Percentiles rank a stretch among this genome's conserved stretches.
phyloP scores from a whole-genome alignment of 2,888 invertebrate species.

The Temnothorax ravouxi region DNA sequence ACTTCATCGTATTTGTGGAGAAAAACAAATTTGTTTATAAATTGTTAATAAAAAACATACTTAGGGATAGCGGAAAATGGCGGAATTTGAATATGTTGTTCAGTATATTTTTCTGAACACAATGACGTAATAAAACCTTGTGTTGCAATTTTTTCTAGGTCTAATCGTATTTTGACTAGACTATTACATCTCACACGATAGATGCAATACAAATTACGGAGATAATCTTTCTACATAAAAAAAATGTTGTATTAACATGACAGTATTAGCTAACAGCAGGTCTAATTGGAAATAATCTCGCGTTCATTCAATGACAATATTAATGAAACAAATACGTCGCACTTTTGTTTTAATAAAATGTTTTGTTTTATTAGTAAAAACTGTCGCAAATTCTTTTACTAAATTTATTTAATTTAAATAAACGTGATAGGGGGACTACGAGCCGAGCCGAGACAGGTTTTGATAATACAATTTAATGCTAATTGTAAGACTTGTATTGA shows the following conservation, averaged over 20 bases:
- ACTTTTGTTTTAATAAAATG: background rate
- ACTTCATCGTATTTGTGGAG: too few relatives aligned
- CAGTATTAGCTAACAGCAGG: background rate
- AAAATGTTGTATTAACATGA: background rate
- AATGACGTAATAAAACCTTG: too few relatives aligned
- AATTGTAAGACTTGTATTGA: too few relatives aligned
- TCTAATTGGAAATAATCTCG: background rate
- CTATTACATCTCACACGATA: background rate
- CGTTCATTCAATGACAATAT: background rate
- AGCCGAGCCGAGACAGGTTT: background rate
- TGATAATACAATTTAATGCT: background rate
- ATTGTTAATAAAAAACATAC: too few relatives aligned
- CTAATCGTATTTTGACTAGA: too few relatives aligned
- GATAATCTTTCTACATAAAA: background rate
- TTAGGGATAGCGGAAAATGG: too few relatives aligned
- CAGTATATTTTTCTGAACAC: too few relatives aligned
- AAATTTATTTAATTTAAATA: background rate
- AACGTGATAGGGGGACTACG: background rate
- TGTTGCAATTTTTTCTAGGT: too few relatives aligned
- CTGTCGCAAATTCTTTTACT: background rate
- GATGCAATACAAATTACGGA: background rate
- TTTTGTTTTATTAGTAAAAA: background rate
- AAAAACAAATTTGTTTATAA: too few relatives aligned
- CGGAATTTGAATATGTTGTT: too few relatives aligned
- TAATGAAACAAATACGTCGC: background rate